phyloP scores from a whole-genome alignment of 2,113 vertebrate species.

The Aphyosemion australe region DNA sequence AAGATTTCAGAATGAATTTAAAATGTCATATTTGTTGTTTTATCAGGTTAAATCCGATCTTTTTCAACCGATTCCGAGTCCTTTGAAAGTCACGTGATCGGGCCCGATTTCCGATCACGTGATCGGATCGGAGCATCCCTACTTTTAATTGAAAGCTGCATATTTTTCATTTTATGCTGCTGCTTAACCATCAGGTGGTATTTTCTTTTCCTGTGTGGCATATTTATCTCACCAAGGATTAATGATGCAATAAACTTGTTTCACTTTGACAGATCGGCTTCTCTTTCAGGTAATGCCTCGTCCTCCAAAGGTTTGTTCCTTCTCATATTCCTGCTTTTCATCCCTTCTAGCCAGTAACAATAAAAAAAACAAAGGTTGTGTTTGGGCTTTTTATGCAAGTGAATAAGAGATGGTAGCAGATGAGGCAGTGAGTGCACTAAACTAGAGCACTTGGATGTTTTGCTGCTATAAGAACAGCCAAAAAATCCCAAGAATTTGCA shows the following conservation, averaged over 20 bases:
- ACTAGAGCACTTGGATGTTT: too few species aligned
- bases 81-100: too few species aligned
- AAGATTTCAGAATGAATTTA: too few species aligned
- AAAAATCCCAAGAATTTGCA: not conserved
- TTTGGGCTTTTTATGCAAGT: not conserved
- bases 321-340: not conserved
- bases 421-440: not conserved
- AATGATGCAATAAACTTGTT: not conserved
- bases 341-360: not conserved
- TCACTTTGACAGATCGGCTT: not conserved
- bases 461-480: not conserved
- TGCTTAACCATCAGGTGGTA: not conserved
- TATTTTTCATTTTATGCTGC: not conserved
- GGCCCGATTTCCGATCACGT: too few species aligned
- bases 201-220: not conserved
- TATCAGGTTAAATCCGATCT: too few species aligned
- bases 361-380: not conserved
- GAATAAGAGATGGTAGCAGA: too few species aligned
- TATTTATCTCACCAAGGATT: constrained; percentile 1
- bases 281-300: not conserved
- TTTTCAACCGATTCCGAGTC: too few species aligned
- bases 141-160: too few species aligned
- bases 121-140: too few species aligned
- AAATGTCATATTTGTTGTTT: too few species aligned
- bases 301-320: not conserved